Base-by-base conservation (phyloP, 2,797 vertebrate species). In the Acanthiza pusilla region DNA sequence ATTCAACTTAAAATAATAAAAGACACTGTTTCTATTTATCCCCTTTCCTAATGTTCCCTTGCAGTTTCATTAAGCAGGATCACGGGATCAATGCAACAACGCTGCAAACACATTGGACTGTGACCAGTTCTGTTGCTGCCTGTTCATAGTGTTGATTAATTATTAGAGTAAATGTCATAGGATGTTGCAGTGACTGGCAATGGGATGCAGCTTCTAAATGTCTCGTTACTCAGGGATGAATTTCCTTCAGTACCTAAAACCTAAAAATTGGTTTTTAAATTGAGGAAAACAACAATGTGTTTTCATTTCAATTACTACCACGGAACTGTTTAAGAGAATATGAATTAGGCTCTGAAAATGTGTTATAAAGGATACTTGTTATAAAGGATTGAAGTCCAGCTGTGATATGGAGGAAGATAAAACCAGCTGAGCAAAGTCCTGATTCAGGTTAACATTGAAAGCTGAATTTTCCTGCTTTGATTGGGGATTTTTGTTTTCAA, bases 1-100 rank as follows among this genome's bases (percentile, higher is more conserved):
- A 43, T 80, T 86, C 94, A 77, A 51, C 82, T 93, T 78, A 93
- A 95, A 97, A 94, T 93, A 96, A 97, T 97, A 97, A 97, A 98
- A 97, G 75, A 95, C 85, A 65, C 76, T 82, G 16, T 97, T 97
- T 91, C 54, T 97, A 96, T 96, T 96, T 97, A 97, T 97, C 94
- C 88, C 61, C 51, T 92, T 97, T 90, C 96, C 60, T 58, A 71
- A 97, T 77, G 80, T 90, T 94, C 86, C 68, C 81, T 96, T 94
- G 55, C 47, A 74, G 76, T 96, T 96, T 97, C 73, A 94, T 97
- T 96, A 84, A 68, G 87, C 68, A 76, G 87, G 93, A 89, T 62
- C 47, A 72, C 1, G 77, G 91, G 89, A 94, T 96, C 79, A 66
- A 27, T 45, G 68, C 77, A 88, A 80, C 81, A 85, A 66, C 7